phyloP scores from a whole-genome alignment of 92 coral and sea anemone genomes.

The Actinostola sp. region DNA sequence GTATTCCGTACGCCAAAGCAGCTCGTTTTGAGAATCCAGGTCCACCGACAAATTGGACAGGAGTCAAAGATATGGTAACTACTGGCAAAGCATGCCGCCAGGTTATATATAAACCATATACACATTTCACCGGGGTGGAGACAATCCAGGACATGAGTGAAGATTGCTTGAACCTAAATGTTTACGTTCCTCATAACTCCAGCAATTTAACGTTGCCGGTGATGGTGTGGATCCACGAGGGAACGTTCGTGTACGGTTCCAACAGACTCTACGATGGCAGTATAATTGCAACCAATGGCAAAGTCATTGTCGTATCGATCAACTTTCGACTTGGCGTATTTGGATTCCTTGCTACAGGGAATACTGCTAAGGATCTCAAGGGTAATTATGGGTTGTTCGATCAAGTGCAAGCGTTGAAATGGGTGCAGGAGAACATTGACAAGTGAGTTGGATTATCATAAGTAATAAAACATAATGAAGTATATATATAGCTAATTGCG shows the following conservation, averaged over 20 bases:
- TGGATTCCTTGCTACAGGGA: constrained; percentile 18
- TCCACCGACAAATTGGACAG: constrained; percentile 15
- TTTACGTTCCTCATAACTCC: constrained; percentile 24
- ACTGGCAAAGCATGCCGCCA: constrained; percentile 25
- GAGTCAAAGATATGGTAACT: background rate
- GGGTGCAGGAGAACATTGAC: constrained; percentile 34
- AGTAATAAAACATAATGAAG: too few species aligned
- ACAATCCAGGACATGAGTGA: constrained; percentile 3
- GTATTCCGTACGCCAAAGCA: constrained; percentile 25
- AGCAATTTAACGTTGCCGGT: constrained; percentile 9
- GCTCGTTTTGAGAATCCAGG: constrained; percentile 25
- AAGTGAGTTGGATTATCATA: too few species aligned
- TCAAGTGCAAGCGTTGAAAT: constrained; percentile 33
- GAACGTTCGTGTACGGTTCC: constrained; percentile 1
- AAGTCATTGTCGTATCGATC: constrained; percentile 35
- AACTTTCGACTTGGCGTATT: constrained; percentile 32
- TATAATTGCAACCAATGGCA: constrained; percentile 22
- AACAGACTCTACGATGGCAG: constrained; percentile 27
- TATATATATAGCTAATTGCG: too few species aligned
- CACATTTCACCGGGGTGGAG: background rate
- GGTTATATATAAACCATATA: background rate
- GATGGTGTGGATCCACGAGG: constrained; percentile 47
- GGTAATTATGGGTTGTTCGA: constrained; percentile 45
- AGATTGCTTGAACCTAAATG: constrained; percentile 30
- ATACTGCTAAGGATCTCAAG: constrained; percentile 13